Evolutionary conservation across 2,113 vertebrate genomes (phyloP), one percentile per base, ranked within the genome.

Genomic region (Himantopus leucocephalus): DNA sequence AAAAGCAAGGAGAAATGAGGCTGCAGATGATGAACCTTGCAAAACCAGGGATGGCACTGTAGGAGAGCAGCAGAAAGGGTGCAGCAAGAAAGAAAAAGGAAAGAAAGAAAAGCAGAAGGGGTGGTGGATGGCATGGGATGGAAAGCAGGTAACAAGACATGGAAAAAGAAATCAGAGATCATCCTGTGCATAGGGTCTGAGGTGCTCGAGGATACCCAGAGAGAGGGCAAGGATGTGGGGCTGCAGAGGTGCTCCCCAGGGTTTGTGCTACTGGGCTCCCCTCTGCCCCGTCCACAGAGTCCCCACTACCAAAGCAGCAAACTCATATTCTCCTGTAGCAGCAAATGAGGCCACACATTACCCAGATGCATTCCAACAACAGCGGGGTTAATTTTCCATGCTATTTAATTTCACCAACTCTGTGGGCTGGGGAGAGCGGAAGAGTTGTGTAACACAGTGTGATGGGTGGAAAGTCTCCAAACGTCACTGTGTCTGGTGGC

Each of bases 391-490:
- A 95, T 76, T 91, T 85, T 84, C 82, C 21, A 10, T 45, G n/a
- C 24, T 90, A 19, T 63, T 92, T 95, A 92, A 96, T 94, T 82
- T 91, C 79, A 71, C 34, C 27, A 72, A 5, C 53, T 34, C 64
- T 34, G 29, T 52, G 70, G 74, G 70, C 66, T 92, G 89, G 64
- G 60, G 62, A 96, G 60, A 81, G 60, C 22, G 73, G 48, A 81
- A 96, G 73, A 92, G 83, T 45, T 91, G 45, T 60, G 39, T 81
- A 95, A 94, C 34, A 75, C 0, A 3, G 43, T 64, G 60, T 37
- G 70, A 94, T 84, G 88, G 35, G 39, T 53, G 70, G 72, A 89
- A 96, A 89, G 73, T 43, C 84, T 92, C 89, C 2, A 4, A 78
- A 90, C 21, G 29, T 92, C 95, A 95, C 86, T 34, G 27, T 21